These are phyloP conservation scores for Trypoxylon attenuatum DNA, from an alignment of 2,888 invertebrate genomes.

Conservation along the genomic window DNA sequence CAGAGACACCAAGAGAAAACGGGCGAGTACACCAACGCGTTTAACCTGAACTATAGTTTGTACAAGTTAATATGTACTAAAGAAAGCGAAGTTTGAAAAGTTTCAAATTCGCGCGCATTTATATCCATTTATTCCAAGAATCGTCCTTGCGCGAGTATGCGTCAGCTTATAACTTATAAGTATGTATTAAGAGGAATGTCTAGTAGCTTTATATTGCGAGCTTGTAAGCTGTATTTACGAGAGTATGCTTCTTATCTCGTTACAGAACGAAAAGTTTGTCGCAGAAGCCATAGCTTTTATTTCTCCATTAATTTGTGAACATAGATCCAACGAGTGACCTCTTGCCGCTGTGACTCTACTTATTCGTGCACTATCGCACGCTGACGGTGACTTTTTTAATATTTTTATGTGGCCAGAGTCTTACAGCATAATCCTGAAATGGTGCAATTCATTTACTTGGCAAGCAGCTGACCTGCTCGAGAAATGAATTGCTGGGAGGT, in stretches of 20 bases:
- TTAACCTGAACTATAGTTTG: constrained; percentile 2
- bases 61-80: constrained; percentile 10
- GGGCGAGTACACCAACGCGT: neutral
- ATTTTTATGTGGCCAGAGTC: constrained; percentile 29
- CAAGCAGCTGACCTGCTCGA: constrained; percentile 27
- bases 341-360: neutral
- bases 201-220: constrained; percentile 67
- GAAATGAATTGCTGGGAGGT: constrained; percentile 31
- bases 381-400: constrained; percentile 25
- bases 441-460: constrained; percentile 36
- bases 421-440: constrained; percentile 29
- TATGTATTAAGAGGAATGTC: constrained; percentile 64
- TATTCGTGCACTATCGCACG: neutral
- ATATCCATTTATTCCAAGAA: constrained; percentile 40
- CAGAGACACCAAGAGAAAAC: neutral
- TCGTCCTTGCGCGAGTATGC: constrained; percentile 36
- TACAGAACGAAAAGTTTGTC: constrained; percentile 54
- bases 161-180: constrained; percentile 62
- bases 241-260: constrained; percentile 30
- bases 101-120: constrained; percentile 24
- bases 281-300: constrained; percentile 27
- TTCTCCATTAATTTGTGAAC: constrained; percentile 43
- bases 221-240: constrained; percentile 68
- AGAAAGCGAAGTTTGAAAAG: constrained; percentile 13
- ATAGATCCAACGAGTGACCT: too few species aligned